Base-by-base conservation (phyloP, 2,888 invertebrate species). In the Himalopsyche anomala region DNA sequence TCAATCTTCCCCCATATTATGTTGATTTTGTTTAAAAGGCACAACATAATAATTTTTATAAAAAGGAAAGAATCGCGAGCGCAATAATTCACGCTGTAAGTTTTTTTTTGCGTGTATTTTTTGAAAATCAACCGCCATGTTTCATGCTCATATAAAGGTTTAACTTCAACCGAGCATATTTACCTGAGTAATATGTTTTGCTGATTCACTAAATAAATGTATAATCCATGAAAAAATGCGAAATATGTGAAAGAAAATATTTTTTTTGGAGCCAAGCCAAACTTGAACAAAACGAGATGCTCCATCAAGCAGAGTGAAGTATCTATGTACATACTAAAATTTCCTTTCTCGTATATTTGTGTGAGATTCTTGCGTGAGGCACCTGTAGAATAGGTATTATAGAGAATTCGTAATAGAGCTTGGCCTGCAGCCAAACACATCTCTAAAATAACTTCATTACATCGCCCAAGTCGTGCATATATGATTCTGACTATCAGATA, bases 401-500 rank as follows among this genome's bases (percentile, higher is more conserved):
- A 62, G 45, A 45, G 54, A 81, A 51, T 45, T 81, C 81, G 45
- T 81, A 81, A 81, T 81, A 45, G 28, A 5, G 42, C 80, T 42
- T 85, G 86, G 86, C 80, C 11, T 42, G 5, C 45, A 45, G 83
- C 86, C 86, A 86, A 82, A 62, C 51, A 11, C 42, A 54, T 56
- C 84, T 86, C 55, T 15, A 80, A 84, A 86, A 87, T 87, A 87
- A 81, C 80, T 56, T 36, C 80, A 86, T 86, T 84, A 84, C 83
- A 85, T 54, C 80, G 82, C 56, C 51, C n/a, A 56, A 19, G 79
- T 85, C 55, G 56, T 85, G 82, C 82, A 85, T 83, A 62, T 62
- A 45, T 55, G 28, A 84, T n/a, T 38, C 51, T 45, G 51, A 51
- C 4, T 15, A 51, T 51, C 55, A 80, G 80, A 80, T 8, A 62